Evolutionary conservation across 2,888 invertebrate genomes (phyloP), one percentile per base, ranked within the genome.

Genomic region (Parnassius mnemosyne): DNA sequence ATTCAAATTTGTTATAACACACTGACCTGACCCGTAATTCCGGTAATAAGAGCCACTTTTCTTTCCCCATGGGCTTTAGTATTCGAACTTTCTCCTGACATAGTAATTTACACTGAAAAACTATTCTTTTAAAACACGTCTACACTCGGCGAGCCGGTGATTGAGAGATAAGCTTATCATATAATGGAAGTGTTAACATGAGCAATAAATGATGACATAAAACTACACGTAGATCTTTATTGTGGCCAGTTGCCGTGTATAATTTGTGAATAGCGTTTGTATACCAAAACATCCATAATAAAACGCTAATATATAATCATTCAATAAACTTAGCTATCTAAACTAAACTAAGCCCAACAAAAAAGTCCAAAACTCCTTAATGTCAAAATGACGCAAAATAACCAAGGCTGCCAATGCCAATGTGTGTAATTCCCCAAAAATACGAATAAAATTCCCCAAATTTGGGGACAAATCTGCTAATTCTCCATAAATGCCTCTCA

Each of bases 1-100:
- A 34, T 34, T 34, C 34, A 34, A 34, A 34, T 34, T 25, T 11
- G 10, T 11, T 10, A 25, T 16, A 51, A 25, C 25, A 42, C 9
- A 77, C 83, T 81, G 93, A 98, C 99, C 95, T 99, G 99, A 46
- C 99, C 99, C 50, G 98, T 98, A 66, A 99, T 98, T 70, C 99
- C 99, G 65, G 99, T 99, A 76, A 99, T 96, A 63, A 99, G 91
- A 11, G 99, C 99, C 56, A 98, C 93, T 85, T 95, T 95, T 73
- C 84, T 90, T 61, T 81, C 84, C 42, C 69, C 75, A 62, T 71
- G 74, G 2, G 57, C 52, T 44, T 65, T 69, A 1, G 7, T 46
- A 12, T 46, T 46, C 0, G 84, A 72, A 11, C 77, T 77, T 72
- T 89, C 89, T 11, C 86, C 90, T 9, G 88, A 86, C 91, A 91